Evolutionary conservation across 2,797 vertebrate species (phyloP).

Genomic region (Pogoniulus pusillus): DNA sequence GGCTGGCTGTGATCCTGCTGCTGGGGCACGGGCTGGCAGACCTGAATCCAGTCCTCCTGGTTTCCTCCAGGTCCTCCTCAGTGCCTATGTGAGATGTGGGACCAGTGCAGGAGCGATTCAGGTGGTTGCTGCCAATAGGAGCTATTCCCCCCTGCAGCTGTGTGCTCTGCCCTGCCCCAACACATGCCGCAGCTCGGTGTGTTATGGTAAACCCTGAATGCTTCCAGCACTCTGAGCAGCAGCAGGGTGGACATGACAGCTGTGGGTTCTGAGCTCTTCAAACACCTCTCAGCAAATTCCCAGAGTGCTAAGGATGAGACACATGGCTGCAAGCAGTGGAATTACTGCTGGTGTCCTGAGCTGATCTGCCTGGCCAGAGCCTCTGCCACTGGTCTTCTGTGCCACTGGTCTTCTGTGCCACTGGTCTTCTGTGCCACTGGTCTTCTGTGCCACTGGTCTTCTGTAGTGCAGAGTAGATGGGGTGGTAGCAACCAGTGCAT

Average conservation of each 20-base stretch:
- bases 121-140: not conserved
- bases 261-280: not conserved
- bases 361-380: too few relatives aligned
- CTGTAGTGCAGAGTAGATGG: too few relatives aligned
- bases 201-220: fast-evolving
- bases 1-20: not conserved
- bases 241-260: not conserved
- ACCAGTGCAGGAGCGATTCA: not conserved
- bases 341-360: not conserved
- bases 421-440: too few relatives aligned
- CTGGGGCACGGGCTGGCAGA: not conserved
- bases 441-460: too few relatives aligned
- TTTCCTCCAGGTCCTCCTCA: not conserved
- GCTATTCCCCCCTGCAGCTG: not conserved
- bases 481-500: too few relatives aligned
- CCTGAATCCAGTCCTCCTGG: not conserved
- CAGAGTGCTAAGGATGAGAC: not conserved
- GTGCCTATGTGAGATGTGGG: not conserved
- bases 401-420: too few relatives aligned
- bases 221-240: not conserved
- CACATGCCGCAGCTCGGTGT: not conserved
- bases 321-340: not conserved
- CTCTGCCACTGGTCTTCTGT: too few relatives aligned
- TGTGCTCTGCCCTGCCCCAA: not conserved
- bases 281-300: not conserved